Evolutionary conservation across 2,888 invertebrate genomes (phyloP).

Genomic region (Cheilosia urbana): DNA sequence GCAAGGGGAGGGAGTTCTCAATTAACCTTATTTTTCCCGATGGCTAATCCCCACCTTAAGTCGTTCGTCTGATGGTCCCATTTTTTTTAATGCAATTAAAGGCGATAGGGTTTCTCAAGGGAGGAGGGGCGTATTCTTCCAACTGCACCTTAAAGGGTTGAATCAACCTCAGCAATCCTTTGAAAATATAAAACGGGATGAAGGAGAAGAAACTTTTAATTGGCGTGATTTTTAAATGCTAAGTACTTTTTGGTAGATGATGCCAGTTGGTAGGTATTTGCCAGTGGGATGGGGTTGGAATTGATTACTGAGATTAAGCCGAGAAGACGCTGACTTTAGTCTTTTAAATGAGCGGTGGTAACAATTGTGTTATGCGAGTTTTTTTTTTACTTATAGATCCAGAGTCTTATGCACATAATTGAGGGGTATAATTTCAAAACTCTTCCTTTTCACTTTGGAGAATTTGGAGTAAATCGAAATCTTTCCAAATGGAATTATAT

Average conservation of each 20-base stretch:
- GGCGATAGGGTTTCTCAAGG: slow-evolving; percentile 41
- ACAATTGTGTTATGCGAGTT: background rate
- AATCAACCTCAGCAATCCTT: slow-evolving; percentile 46
- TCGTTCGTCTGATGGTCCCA: slow-evolving; percentile 7
- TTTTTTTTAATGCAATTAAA: slow-evolving; percentile 62
- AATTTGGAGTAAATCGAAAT: no score
- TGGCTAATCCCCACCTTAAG: slow-evolving; percentile 67
- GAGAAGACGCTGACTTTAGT: slow-evolving; percentile 36
- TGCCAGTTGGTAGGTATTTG: slow-evolving; percentile 62
- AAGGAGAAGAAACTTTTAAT: slow-evolving; percentile 67
- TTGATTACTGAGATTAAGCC: slow-evolving; percentile 68
- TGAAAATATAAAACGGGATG: slow-evolving; percentile 1
- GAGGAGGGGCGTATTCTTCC: slow-evolving; percentile 39
- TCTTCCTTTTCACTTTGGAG: no score
- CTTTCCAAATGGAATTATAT: no score
- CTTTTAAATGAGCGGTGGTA: slow-evolving; percentile 17
- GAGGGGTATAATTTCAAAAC: no score
- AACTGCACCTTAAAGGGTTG: slow-evolving; percentile 71
- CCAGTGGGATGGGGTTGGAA: slow-evolving; percentile 35
- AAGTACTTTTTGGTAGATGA: slow-evolving; percentile 60
- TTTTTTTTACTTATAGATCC: background rate
- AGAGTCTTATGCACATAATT: no score
- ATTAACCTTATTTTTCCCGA: slow-evolving; percentile 64
- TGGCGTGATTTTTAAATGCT: slow-evolving; percentile 74
- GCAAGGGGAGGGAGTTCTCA: slow-evolving; percentile 33